Evolutionary conservation across 92 coral and sea anemone genomes (phyloP), one percentile per base, ranked within the genome.

Genomic region (Phymanthus crucifer): DNA sequence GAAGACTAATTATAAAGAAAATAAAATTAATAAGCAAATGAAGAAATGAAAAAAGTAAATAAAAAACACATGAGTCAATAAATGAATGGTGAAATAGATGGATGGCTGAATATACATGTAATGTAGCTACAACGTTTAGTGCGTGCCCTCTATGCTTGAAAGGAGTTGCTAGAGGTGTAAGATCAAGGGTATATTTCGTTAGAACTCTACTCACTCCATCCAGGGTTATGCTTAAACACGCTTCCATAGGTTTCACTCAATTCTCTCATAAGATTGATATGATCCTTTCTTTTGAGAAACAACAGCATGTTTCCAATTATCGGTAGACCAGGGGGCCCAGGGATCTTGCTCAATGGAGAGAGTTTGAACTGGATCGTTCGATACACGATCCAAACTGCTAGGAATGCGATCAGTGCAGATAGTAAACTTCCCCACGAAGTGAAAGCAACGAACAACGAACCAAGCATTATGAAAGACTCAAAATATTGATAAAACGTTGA

Each of bases 191-290:
- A n/a, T n/a, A n/a, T n/a, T n/a, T 43, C 14, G 16, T 4, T 38
- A 38, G 0, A 38, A 38, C 0, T 43, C 32, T 72, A 71, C 85
- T 66, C 69, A 80, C 85, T 81, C 58, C 71, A 80, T 27, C 89
- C 89, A 18, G 87, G 89, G 45, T 75, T 76, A 47, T 72, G 81
- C 18, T 75, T 45, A 54, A 89, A 64, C 46, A 89, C 77, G 29
- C 86, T 84, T 9, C 92, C 92, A 38, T 89, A 67, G 56, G 61
- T 70, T 54, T 85, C 57, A 43, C 75, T 79, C 92, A 89, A 89
- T 23, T 89, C 84, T 56, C 61, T 61, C 37, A 81, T 13, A 69
- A 81, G 6, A 29, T 80, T 72, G 38, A 73, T 4, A 37, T 78
- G 83, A 72, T 89, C 88, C 77, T 80, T 85, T 31, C 73, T 35